These are phyloP conservation scores for Drosophila kikkawai DNA, from an alignment of 1,140 invertebrate species.

Conservation along the genomic window DNA sequence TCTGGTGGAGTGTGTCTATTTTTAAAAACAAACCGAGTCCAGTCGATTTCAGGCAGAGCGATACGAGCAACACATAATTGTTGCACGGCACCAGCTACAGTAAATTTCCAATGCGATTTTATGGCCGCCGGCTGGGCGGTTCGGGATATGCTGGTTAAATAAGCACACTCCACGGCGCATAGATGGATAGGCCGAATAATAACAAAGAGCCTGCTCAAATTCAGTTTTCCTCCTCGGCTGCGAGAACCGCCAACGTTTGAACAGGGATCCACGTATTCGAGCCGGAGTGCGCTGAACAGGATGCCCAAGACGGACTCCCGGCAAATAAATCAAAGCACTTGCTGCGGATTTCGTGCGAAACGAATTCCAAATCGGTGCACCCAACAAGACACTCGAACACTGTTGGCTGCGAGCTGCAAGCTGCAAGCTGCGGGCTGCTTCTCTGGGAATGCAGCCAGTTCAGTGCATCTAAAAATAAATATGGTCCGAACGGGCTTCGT, in stretches of 20 bases:
- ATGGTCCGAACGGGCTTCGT: conserved; percentile 32
- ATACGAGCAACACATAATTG: conserved; percentile 54
- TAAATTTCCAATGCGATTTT: conserved; percentile 33
- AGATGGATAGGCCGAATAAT: conserved; percentile 47
- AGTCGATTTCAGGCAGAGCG: conserved; percentile 10
- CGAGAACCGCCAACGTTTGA: conserved; percentile 23
- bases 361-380: conserved; percentile 67
- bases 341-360: conserved; percentile 59
- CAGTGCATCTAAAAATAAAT: conserved; percentile 66
- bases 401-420: conserved; percentile 15
- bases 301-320: conserved; percentile 34
- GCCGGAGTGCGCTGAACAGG: conserved; percentile 42
- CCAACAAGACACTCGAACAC: conserved; percentile 18
- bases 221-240: conserved; percentile 43
- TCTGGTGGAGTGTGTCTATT: conserved; percentile 53
- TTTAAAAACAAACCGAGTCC: conserved; percentile 51
- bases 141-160: conserved; percentile 38
- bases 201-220: conserved; percentile 57
- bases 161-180: conserved; percentile 22
- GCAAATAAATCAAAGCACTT: conserved; percentile 26
- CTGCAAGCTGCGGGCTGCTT: neutral
- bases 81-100: conserved; percentile 52
- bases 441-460: conserved; percentile 36
- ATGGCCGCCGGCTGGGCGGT: conserved; percentile 2
- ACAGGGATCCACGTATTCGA: conserved; percentile 50